A percentile compares a stretch with the other conserved stretches of the same genome.
These are phyloP conservation scores for Cordylochernes scorpioides DNA, from an alignment of 2,888 invertebrate genomes.

Conservation along the genomic window DNA sequence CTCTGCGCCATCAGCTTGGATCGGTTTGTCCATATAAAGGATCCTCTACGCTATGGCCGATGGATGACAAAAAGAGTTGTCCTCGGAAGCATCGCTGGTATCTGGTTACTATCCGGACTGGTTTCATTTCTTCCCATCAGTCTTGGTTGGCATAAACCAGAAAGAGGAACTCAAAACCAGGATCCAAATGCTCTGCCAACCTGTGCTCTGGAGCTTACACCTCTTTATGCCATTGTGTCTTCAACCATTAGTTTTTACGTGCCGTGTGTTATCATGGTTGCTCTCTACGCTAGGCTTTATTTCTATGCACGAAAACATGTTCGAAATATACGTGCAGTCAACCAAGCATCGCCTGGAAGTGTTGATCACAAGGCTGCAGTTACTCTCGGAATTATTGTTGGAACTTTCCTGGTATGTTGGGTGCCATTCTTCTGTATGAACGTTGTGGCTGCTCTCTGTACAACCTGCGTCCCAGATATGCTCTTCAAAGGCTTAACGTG, in stretches of 20 bases:
- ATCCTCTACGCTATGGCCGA: slow-evolving; percentile 40
- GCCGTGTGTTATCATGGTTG: slow-evolving; percentile 90
- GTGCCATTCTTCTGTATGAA: slow-evolving; percentile 96
- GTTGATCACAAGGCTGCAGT: slow-evolving; percentile 93
- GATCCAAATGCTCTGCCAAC: slow-evolving; percentile 33
- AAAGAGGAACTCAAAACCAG: not conserved
- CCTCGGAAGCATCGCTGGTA: slow-evolving; percentile 53
- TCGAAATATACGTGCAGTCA: slow-evolving; percentile 61
- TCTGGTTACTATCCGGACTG: slow-evolving; percentile 74
- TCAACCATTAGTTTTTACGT: slow-evolving; percentile 92
- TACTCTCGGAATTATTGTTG: slow-evolving; percentile 89
- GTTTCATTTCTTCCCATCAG: slow-evolving; percentile 90
- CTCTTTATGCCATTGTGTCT: slow-evolving; percentile 82
- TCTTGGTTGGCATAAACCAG: slow-evolving; percentile 58
- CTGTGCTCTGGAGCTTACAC: slow-evolving; percentile 76
- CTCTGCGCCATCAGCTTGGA: slow-evolving; percentile 91
- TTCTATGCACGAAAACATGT: slow-evolving; percentile 93
- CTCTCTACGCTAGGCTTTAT: slow-evolving; percentile 70
- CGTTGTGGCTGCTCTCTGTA: slow-evolving; percentile 79
- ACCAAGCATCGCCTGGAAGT: slow-evolving; percentile 34
- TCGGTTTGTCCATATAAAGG: slow-evolving; percentile 50
- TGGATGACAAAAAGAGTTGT: slow-evolving; percentile 70
- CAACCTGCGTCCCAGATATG: slow-evolving; percentile 66
- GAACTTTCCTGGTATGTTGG: slow-evolving; percentile 67
- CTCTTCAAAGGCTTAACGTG: slow-evolving; percentile 63